Evolutionary conservation across 2,888 invertebrate species (phyloP), one percentile per base, ranked within the genome.

Genomic region (Callyntrura guangdongensis): DNA sequence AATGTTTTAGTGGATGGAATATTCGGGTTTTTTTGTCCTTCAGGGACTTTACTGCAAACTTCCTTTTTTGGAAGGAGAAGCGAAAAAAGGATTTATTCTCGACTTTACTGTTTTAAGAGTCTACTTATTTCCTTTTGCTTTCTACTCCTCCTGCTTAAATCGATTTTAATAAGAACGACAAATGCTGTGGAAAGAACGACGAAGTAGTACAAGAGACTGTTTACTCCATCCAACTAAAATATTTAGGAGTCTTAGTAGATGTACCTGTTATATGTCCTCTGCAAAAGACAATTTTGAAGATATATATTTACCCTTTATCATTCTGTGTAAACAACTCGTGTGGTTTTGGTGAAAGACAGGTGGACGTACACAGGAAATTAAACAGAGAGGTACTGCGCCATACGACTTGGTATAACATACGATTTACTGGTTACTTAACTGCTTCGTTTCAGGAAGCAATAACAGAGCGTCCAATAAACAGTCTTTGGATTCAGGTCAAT

Each of bases 11-110:
- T 20, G 47, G 25, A 20, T 1, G 17, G 17, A 74, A 47, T 9
- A 47, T 17, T 27, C 14, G 47, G 45, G 45, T 3, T 69, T 74
- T n/a, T 74, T 74, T 47, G 47, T 56, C 74, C 47, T 36, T 56
- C 1, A 47, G 59, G 85, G 72, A 86, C 61, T 61, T 81, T 27
- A 87, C 25, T 81, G 53, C 81, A 87, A 87, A 69, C 69, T 87
- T 79, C 69, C 53, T 77, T 49, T 77, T 22, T 53, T 25, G 79
- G 53, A 61, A 86, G 64, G 47, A 61, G 64, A 47, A 27, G 69
- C 20, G n/a, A 27, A 20, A 86, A 85, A 74, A 69, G 81, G 87
- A 87, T 87, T 87, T 87, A 87, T 86, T 77, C 81, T 47, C 36
- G 67, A 56, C 81, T 69, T 79, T 79, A 47, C 86, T 79, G 36